Base-by-base conservation (phyloP, 2,113 vertebrate species). In the Ginglymostoma cirratum region DNA sequence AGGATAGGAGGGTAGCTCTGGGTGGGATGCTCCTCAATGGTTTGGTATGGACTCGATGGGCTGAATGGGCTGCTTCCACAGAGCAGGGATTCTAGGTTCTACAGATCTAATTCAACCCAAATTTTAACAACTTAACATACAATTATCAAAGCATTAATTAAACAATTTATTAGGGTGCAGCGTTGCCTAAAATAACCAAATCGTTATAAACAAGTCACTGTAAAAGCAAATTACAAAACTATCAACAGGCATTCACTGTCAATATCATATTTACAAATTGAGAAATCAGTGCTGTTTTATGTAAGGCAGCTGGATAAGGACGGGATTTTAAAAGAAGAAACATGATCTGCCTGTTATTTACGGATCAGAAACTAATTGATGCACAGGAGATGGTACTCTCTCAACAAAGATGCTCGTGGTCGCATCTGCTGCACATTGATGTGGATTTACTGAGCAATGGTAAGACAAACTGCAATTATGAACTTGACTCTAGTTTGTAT, bases 61-160 rank as follows among this genome's bases (percentile, higher is more conserved):
- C 12, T 61, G 55, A 61, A 10, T 7, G 55, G 55, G 10, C 55
- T 61, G 55, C 6, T 10, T 61, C 55, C 55, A 61, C 55, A 61
- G 0, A 10, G 7, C 12, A 7, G 12, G 55, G 8, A 61, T 12
- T 8, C 6, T 61, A 61, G 8, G 55, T 61, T 61, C 55, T 61
- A 61, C 7, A 12, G 55, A 42, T 65, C 34, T 3, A 67, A 66
- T 95, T 76, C 94, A 72, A 95, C 69, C 52, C 67, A 1, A 61
- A 2, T 69, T 48, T 24, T 48, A 45, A 70, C 66, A 72, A 52
- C 52, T 76, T 95, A 95, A 42, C 94, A 95, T 52, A 70, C 3
- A 52, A 95, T 45, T 76, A 52, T 69, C 72, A 45, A 38, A 95
- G 72, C 94, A 95, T 52, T 42, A 95, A 95, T 95, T 95, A 95